Percentiles rank a stretch among this genome's conserved stretches.
These are phyloP conservation scores for Pseudonaja textilis DNA, from an alignment of 2,113 vertebrate genomes.

Conservation along the genomic window DNA sequence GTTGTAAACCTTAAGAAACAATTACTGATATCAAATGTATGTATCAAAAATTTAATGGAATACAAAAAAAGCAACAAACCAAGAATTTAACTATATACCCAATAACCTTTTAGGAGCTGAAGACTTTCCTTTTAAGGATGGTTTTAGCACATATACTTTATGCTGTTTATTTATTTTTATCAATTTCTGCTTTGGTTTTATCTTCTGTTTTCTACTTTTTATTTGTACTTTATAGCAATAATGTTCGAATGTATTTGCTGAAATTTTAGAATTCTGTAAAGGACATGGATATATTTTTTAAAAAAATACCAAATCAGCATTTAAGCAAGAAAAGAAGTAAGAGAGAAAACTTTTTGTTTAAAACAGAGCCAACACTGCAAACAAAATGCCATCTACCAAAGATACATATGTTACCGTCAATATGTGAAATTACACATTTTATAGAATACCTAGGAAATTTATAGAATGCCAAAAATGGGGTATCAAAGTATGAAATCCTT, in stretches of 20 bases:
- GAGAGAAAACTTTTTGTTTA: not conserved
- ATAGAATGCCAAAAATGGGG: too few relatives aligned
- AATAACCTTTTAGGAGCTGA: not conserved
- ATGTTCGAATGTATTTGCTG: not conserved
- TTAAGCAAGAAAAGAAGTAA: not conserved
- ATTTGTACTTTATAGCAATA: not conserved
- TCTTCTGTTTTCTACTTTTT: not conserved
- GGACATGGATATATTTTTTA: not conserved
- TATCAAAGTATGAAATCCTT: too few relatives aligned
- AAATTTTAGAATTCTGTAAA: not conserved
- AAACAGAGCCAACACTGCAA: not conserved
- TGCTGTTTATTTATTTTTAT: not conserved
- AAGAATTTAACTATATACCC: not conserved
- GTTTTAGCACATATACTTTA: not conserved
- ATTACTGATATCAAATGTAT: not conserved
- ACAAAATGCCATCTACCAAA: not conserved
- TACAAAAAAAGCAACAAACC: not conserved
- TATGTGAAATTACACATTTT: not conserved
- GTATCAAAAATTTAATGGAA: not conserved
- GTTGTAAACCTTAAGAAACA: constrained; percentile 36
- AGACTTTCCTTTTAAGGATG: not conserved
- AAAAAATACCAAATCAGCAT: not conserved
- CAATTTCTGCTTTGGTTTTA: not conserved
- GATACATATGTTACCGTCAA: not conserved
- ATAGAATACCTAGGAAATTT: too few relatives aligned